Evolutionary conservation across 1,140 invertebrate species (phyloP).

Genomic region (Drosophila mayri): DNA sequence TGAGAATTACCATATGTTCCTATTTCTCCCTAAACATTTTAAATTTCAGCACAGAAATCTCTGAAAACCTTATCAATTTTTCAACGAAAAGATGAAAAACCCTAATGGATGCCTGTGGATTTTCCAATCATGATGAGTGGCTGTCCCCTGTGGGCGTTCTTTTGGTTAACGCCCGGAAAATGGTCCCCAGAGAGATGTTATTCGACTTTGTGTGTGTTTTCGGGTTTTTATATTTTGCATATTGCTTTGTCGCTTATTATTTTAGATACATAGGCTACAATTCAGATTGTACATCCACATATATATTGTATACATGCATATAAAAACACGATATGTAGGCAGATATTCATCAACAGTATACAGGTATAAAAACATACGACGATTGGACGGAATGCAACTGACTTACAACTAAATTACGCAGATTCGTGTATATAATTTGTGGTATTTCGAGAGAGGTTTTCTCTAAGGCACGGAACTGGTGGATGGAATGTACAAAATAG

Average conservation of each 20-base stretch:
- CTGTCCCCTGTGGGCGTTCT: conserved; percentile 32
- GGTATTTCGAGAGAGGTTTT: conserved; percentile 40
- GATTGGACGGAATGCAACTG: conserved; percentile 55
- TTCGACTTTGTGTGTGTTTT: conserved; percentile 36
- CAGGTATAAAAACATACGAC: conserved; percentile 22
- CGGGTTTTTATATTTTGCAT: conserved; percentile 43
- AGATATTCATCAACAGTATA: conserved; percentile 48
- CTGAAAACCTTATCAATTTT: background rate
- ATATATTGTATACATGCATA: conserved; percentile 34
- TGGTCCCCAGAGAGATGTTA: conserved; percentile 9
- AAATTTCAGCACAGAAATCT: background rate
- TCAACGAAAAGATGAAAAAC: background rate
- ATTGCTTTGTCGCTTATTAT: conserved; percentile 42
- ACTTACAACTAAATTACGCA: conserved; percentile 61
- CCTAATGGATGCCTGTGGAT: background rate
- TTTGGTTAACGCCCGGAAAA: conserved; percentile 42
- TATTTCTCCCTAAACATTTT: background rate
- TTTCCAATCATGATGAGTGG: conserved; percentile 4
- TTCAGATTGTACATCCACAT: conserved; percentile 29
- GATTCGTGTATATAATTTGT: conserved; percentile 55
- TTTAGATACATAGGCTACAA: conserved; percentile 47
- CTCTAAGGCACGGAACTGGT: conserved; percentile 70
- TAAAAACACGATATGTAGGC: conserved; percentile 57
- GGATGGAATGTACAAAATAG: conserved; percentile 54
- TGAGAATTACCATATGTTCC: background rate